Evolutionary conservation across 2,888 invertebrate genomes (phyloP), one percentile per base, ranked within the genome.

Genomic region (Panopea generosa): DNA sequence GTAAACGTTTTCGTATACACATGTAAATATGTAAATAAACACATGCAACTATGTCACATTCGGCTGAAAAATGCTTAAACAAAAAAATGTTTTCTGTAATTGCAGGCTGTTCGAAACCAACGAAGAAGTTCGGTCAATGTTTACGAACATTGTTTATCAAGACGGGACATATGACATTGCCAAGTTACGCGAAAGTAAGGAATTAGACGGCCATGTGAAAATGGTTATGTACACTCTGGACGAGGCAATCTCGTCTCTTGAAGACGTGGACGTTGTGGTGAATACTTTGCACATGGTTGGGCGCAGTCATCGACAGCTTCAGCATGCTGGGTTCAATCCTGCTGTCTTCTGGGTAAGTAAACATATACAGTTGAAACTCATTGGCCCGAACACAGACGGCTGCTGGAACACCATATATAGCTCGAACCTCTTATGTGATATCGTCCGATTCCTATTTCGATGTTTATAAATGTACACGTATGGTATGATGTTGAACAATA

Each of bases 221-320:
- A 96, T 96, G 87, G 97, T 98, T 29, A 97, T 97, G 97, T 95
- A 95, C 88, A 96, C 97, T 0, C 93, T 98, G 74, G 97, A 97
- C 91, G 97, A 97, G 90, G 96, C 97, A 75, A 97, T 98, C 93
- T 96, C 96, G 90, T 95, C 96, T n/a, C 94, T 98, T 76, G 97
- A 97, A 88, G 96, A 97, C 91, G 94, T 96, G 92, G 97, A 97
- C 92, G 95, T 95, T 89, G 97, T 97, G 94, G 95, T 97, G 92
- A 95, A 95, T 86, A 96, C 95, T 91, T 94, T 98, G 69, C 95
- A 96, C 89, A 95, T 96, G 92, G 95, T 97, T 60, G 97, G 97
- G 4, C 96, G 96, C 67, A 95, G 96, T 62, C 97, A 98, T 93
- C 94, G 95, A 78, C 95, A 95, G 92, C 96, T 96, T 0, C 96